phyloP scores from a whole-genome alignment of 2,888 invertebrate genomes.

The Buathra laborator region DNA sequence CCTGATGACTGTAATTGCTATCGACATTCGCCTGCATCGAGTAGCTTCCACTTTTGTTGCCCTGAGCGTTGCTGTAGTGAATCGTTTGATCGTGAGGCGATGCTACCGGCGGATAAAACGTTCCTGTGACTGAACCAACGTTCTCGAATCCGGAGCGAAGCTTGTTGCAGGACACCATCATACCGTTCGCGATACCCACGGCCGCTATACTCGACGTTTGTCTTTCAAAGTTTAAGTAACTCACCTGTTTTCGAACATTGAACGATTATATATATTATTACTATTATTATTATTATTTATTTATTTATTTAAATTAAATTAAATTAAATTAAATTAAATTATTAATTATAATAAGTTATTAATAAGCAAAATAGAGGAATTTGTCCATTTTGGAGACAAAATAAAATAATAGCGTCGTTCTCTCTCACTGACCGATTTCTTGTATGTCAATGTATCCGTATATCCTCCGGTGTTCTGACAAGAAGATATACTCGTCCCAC shows the following conservation, averaged over 20 bases:
- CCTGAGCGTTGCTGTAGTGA: conserved; percentile 81
- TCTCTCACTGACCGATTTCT: conserved; percentile 77
- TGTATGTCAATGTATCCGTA: conserved; percentile 84
- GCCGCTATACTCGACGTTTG: conserved; percentile 89
- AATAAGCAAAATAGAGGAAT: too few species aligned
- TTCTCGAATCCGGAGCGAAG: conserved; percentile 93
- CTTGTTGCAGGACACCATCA: conserved; percentile 94
- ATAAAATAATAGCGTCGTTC: background rate
- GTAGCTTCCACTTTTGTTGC: conserved; percentile 79
- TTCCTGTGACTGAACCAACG: conserved; percentile 94
- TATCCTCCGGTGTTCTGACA: conserved; percentile 82
- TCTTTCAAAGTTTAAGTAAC: conserved; percentile 83
- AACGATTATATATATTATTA: background rate
- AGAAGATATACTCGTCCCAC: conserved; percentile 82
- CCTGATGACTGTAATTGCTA: conserved; percentile 79
- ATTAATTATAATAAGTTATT: too few species aligned
- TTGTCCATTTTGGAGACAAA: too few species aligned
- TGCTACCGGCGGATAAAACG: conserved; percentile 95
- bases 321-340: conserved; percentile 20
- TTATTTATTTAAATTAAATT: conserved; percentile 11
- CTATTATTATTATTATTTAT: too few species aligned
- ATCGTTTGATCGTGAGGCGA: conserved; percentile 92
- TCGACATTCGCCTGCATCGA: conserved; percentile 81
- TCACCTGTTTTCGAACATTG: conserved; percentile 76
- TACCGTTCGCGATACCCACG: conserved; percentile 93